Conservation (phyloP, 1,140 invertebrate genomes). For the Thalassaphorura encarpata region DNA sequence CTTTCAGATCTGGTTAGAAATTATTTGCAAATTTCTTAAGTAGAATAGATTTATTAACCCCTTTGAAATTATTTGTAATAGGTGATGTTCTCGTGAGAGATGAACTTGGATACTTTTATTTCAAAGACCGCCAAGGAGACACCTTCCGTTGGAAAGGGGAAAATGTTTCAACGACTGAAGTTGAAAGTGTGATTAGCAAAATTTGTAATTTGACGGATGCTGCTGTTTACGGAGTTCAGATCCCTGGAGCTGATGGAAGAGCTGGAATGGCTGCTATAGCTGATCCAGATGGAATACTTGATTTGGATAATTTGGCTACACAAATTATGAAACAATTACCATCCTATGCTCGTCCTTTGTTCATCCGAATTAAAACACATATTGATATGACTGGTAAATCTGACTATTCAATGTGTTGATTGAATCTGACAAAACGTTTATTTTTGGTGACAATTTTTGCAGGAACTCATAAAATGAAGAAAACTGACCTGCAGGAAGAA, state of each 20-base stretch:
- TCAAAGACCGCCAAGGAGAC: conserved; percentile 92
- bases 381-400: conserved; percentile 70
- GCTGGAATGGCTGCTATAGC: conserved; percentile 94
- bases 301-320: conserved; percentile 52
- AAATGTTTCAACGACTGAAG: conserved; percentile 91
- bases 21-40: neutral
- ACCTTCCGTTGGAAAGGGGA: conserved; percentile 63
- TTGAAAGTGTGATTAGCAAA: conserved; percentile 85
- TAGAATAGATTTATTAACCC: conserved; percentile 16
- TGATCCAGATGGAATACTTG: conserved; percentile 57
- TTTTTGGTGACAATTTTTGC: too few species aligned
- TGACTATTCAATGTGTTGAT: too few species aligned
- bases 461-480: conserved; percentile 90
- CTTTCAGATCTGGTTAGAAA: conserved; percentile 62
- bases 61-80: conserved; percentile 63
- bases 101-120: conserved; percentile 85
- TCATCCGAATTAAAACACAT: conserved; percentile 66
- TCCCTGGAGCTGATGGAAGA: conserved; percentile 47
- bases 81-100: conserved; percentile 52
- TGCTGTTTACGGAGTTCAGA: conserved; percentile 73
- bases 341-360: conserved; percentile 75
- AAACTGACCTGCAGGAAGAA: conserved; percentile 82
- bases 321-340: conserved; percentile 61
- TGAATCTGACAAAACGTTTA: too few species aligned
- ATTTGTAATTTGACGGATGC: conserved; percentile 63